Evolutionary conservation across 1,140 invertebrate species (phyloP), one percentile per base, ranked within the genome.

Genomic region (Papilio aristodemus): DNA sequence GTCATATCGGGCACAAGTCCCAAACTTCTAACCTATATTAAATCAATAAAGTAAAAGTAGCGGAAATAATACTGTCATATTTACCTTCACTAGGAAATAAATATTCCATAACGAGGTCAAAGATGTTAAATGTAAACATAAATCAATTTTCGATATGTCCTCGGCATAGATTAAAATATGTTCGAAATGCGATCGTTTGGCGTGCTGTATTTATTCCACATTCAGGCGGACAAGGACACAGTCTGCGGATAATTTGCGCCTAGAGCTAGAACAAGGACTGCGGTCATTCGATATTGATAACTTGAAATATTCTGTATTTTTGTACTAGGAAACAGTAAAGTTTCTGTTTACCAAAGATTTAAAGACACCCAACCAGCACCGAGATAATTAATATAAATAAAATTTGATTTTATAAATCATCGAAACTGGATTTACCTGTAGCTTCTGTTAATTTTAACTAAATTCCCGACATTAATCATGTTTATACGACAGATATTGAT

Each of bases 21-120:
- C n/a, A n/a, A n/a, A n/a, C n/a, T n/a, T n/a, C n/a, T n/a, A n/a
- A n/a, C n/a, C n/a, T n/a, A n/a, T n/a, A n/a, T n/a, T n/a, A n/a
- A n/a, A 60, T 19, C 58, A 60, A 14, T 9, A 64, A 64, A 41
- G 11, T n/a, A 58, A 58, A 10, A 11, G n/a, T 64, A 25, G 19
- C 19, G 37, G 38, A 64, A 39, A n/a, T 41, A 14, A 41, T 6
- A 22, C 13, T 39, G 8, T 43, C 39, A 10, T 27, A 50, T 59
- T 32, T 32, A 13, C 63, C 43, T 66, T 66, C 63, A 66, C 63
- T 36, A 50, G 63, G 63, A 66, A 50, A 50, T 50, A 50, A 66
- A 14, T 46, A 64, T 41, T 19, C n/a, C 5, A 66, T n/a, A 50
- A 50, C 63, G 63, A 66, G 63, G 63, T 25, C 27, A 22, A 66